A percentile compares a stretch with the other conserved stretches of the same genome.
Evolutionary conservation across 2,113 vertebrate genomes (phyloP).

Genomic region (Channa maculata): DNA sequence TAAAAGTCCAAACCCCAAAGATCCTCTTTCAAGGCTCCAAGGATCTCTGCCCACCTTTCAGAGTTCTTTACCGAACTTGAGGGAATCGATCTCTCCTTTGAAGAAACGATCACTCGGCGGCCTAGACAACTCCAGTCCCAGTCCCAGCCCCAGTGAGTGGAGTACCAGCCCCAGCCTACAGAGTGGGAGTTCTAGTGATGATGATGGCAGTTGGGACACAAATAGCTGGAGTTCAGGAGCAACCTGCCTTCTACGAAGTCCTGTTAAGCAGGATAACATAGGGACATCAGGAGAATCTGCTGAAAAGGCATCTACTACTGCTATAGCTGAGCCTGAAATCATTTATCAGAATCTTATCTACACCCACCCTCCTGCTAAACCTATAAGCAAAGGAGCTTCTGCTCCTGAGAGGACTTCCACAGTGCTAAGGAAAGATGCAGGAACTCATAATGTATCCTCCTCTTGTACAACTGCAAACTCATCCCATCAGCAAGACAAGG

Average conservation of each 20-base stretch:
- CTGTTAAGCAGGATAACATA: slow-evolving; percentile 76
- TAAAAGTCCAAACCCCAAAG: slow-evolving; percentile 26
- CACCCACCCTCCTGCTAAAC: slow-evolving; percentile 23
- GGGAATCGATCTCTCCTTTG: slow-evolving; percentile 56
- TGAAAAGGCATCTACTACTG: slow-evolving; percentile 18
- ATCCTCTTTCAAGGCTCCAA: slow-evolving; percentile 47
- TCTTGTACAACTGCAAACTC: slow-evolving; percentile 57
- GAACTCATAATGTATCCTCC: slow-evolving; percentile 61
- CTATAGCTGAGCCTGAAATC: slow-evolving; percentile 67
- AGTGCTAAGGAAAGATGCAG: slow-evolving; percentile 35
- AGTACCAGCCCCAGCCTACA: slow-evolving; percentile 68
- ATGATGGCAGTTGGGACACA: slow-evolving; percentile 85
- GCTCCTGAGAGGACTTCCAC: slow-evolving; percentile 35
- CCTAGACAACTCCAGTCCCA: slow-evolving; percentile 57
- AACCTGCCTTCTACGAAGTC: slow-evolving; percentile 78
- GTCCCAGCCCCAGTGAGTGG: slow-evolving; percentile 49
- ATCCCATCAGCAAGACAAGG: slow-evolving; percentile 70
- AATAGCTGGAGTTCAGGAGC: slow-evolving; percentile 81
- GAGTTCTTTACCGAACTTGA: slow-evolving; percentile 60
- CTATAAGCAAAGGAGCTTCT: slow-evolving; percentile 42
- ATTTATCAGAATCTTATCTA: slow-evolving; percentile 79
- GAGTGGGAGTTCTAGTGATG: slow-evolving; percentile 81
- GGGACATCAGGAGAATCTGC: slow-evolving; percentile 45
- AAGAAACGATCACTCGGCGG: slow-evolving; percentile 58
- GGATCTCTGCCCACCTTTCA: slow-evolving; percentile 55